Base-by-base conservation (phyloP, 2,888 invertebrate genomes). In the Yponomeuta malinellus region DNA sequence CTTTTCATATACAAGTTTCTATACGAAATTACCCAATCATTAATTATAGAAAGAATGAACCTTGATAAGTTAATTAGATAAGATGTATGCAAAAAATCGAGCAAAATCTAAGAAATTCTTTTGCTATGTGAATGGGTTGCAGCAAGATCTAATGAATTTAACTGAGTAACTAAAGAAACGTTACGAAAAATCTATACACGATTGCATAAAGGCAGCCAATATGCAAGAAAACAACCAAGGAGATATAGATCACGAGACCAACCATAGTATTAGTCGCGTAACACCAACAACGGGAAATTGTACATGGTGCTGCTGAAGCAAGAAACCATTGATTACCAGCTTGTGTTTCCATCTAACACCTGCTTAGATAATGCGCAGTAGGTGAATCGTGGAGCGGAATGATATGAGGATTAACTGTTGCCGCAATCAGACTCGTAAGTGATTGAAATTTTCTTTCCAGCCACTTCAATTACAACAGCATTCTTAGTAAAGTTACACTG, bases 201-300 rank as follows among this genome's bases (percentile, higher is more conserved):
- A 67, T 67, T 67, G 67, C 67, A 67, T 67, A 48, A 67, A 67
- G 43, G 43, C 67, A 15, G 48, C 67, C 67, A 43, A 67, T 67
- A 67, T 59, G 52, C 67, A 67, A 67, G 67, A 67, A 67, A 67
- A 37, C 48, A 3, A 68, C 29, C 23, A 9, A 52, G 48, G 23
- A 52, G 74, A 71, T 75, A 74, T 72, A 74, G 73, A 76, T 76
- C 74, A 73, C 71, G 72, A 69, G 71, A 73, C 73, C 69, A 65
- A 65, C 65, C 67, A 67, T 74, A 72, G 73, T 72, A 76, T 75
- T 76, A 76, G 75, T 72, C 74, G 74, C 73, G 76, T 75, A 77
- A 77, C 76, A 64, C 68, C 29, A 12, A 9, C 37, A 64, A 71
- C 52, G 66, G 71, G 69, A 69, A 71, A 71, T 69, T 71, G 70